Evolutionary conservation across 2,888 invertebrate species (phyloP), one percentile per base, ranked within the genome.

Genomic region (Carpatolechia fugitivella): DNA sequence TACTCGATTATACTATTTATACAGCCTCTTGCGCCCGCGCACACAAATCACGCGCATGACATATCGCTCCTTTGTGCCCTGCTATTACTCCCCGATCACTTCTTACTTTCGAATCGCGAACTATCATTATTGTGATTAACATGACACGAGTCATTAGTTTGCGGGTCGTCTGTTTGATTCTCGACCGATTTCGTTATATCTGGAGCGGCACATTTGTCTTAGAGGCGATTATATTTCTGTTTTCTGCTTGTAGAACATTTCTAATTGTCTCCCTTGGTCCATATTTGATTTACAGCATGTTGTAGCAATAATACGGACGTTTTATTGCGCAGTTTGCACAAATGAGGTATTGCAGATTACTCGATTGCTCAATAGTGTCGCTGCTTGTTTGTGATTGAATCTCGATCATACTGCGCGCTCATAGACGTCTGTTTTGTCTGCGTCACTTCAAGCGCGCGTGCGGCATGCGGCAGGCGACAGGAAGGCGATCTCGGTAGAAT

Each of bases 11-110:
- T 16, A 49, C 49, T 11, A 24, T 44, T 44, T 29, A 44, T 44
- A 41, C 18, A 20, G 20, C 44, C 13, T n/a, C 33, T 56, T 35
- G 54, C 56, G 49, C 60, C 55, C 52, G 52, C 58, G 53, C 56
- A 48, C 56, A 55, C 49, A 49, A 49, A 49, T 49, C 49, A 49
- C 35, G 33, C 47, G 30, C 35, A 7, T 49, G 49, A 49, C 49
- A 49, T 49, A 49, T 49, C 35, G 49, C 35, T 24, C 49, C 35
- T 48, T 33, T 49, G 49, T 20, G 20, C 18, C 20, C 20, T 8
- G 49, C 49, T 49, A 49, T 49, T 49, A 49, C 31, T 31, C 18
- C 31, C 16, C 47, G 4, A 47, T 49, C 49, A 35, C 35, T 49
- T n/a, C 16, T 49, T 35, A 49, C 49, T 49, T 49, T 49, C 49